These are phyloP conservation scores for Drosophila formosana DNA, from an alignment of 2,888 invertebrate species.

Conservation along the genomic window DNA sequence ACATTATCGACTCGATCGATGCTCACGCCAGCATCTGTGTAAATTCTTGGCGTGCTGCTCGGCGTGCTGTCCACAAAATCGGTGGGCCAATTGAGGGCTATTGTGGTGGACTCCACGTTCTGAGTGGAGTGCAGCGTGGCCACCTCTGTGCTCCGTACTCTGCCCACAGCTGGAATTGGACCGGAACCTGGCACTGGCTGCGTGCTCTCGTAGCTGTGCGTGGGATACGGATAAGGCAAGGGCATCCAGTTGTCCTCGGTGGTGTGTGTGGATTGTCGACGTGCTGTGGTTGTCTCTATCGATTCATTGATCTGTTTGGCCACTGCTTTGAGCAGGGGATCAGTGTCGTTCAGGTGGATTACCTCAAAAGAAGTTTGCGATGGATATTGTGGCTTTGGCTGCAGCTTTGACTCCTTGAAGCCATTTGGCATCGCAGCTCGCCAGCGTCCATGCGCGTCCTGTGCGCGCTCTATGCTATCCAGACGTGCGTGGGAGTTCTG, in stretches of 20 bases:
- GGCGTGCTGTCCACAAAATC: conserved; percentile 67
- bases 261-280: conserved; percentile 26
- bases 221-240: conserved; percentile 64
- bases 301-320: conserved; percentile 76
- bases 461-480: conserved; percentile 59
- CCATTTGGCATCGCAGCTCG: conserved; percentile 21
- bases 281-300: conserved; percentile 52
- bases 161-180: not conserved
- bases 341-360: conserved; percentile 53
- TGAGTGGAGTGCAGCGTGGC: conserved; percentile 33
- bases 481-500: conserved; percentile 34
- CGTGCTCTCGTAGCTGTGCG: conserved; percentile 58
- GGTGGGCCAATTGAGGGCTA: conserved; percentile 74
- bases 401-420: conserved; percentile 1
- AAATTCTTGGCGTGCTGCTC: conserved; percentile 47
- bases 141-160: conserved; percentile 25
- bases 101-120: conserved; percentile 47
- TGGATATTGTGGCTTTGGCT: not conserved
- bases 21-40: conserved; percentile 28
- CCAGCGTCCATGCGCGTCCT: conserved; percentile 56
- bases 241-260: conserved; percentile 73
- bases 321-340: conserved; percentile 57
- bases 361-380: conserved; percentile 42
- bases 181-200: conserved; percentile 36
- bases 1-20: conserved; percentile 47